These are phyloP conservation scores for Sialia sialis DNA, from an alignment of 2,113 vertebrate genomes.

Conservation along the genomic window DNA sequence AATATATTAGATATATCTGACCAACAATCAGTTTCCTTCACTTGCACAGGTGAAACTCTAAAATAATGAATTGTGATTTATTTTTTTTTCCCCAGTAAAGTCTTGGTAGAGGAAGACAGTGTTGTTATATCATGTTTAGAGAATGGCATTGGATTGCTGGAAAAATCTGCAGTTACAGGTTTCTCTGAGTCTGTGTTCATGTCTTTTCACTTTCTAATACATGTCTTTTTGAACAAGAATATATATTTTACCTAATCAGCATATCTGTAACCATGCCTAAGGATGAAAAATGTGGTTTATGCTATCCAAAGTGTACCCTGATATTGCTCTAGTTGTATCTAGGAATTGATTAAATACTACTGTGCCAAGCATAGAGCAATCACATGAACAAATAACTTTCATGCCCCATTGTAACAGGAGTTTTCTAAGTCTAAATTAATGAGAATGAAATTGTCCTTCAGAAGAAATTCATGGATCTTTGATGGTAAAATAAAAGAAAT, in stretches of 20 bases:
- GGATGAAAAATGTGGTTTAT: neutral
- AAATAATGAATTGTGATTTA: neutral
- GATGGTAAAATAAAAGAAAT: neutral
- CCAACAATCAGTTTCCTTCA: neutral
- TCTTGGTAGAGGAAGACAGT: neutral
- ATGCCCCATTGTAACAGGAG: neutral
- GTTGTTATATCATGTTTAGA: neutral
- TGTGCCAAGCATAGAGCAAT: neutral
- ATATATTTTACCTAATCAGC: constrained; percentile 11
- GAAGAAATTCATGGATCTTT: neutral
- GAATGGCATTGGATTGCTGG: neutral
- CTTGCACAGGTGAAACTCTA: fast-evolving
- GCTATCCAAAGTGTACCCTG: neutral
- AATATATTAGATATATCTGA: neutral
- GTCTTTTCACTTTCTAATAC: neutral
- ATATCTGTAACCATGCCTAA: neutral
- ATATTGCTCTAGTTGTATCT: neutral
- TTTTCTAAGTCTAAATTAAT: neutral
- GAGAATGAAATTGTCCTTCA: neutral
- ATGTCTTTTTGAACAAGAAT: neutral
- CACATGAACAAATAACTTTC: neutral
- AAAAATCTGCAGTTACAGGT: neutral
- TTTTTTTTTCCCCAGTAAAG: neutral
- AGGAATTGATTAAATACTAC: neutral
- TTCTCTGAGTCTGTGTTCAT: neutral